Evolutionary conservation across 2,113 vertebrate species (phyloP).

Genomic region (Pholis gunnellus): DNA sequence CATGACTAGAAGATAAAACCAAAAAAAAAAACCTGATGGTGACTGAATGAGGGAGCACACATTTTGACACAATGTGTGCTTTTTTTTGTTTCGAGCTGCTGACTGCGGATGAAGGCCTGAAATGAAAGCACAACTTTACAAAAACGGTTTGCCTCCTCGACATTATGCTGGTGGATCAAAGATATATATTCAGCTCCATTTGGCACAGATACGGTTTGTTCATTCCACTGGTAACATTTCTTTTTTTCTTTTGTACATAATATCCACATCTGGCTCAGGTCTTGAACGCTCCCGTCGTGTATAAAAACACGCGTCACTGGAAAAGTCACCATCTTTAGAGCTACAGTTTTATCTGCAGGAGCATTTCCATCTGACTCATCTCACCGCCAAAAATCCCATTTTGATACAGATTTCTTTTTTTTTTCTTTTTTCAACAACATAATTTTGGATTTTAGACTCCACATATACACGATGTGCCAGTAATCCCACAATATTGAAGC

Average conservation of each 20-base stretch:
- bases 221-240: constrained; percentile 58
- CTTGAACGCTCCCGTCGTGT: constrained; percentile 1
- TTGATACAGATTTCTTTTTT: constrained; percentile 5
- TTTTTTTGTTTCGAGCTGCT: constrained; percentile 22
- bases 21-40: background rate
- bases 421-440: constrained; percentile 27
- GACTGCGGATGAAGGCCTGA: constrained; percentile 14
- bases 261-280: constrained; percentile 60
- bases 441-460: constrained; percentile 32
- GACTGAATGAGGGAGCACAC: constrained; percentile 20
- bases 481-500: constrained; percentile 27
- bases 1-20: constrained; percentile 34
- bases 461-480: constrained; percentile 13
- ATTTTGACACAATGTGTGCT: background rate
- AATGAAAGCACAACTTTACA: constrained; percentile 67
- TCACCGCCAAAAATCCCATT: background rate
- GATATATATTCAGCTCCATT: constrained; percentile 64
- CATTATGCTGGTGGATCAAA: constrained; percentile 65
- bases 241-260: constrained; percentile 62
- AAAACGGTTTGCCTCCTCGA: constrained; percentile 79
- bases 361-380: constrained; percentile 17
- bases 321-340: constrained; percentile 9
- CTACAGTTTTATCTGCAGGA: constrained; percentile 12
- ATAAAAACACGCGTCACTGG: constrained; percentile 9
- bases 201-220: constrained; percentile 77